Evolutionary conservation across 2,113 vertebrate species (phyloP), one percentile per base, ranked within the genome.

Genomic region (Aspidoscelis tigris): DNA sequence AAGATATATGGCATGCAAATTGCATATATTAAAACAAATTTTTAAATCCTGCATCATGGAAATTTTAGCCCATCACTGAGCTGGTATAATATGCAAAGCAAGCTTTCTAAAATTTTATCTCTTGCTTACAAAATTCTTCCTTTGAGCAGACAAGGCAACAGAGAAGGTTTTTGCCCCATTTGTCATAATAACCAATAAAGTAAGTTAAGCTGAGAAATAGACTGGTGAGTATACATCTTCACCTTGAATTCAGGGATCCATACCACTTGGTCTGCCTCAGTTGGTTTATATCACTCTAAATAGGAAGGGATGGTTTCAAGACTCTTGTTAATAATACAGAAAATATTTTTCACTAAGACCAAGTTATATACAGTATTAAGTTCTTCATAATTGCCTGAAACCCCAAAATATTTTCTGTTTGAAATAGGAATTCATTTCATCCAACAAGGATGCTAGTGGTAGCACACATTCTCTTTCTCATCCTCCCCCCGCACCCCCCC

Each of bases 401-500:
- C 7, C 2, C 70, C 73, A 11, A 84, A 24, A 65, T 65, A 33
- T 66, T 53, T 77, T 71, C 64, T 22, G 66, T 24, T 86, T 72
- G 82, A 89, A 73, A 74, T n/a, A 33, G 18, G 75, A 43, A 44
- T 26, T 33, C 18, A 66, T 41, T 78, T 70, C 24, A 64, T 84
- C 53, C 33, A 73, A 2, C 10, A 58, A 21, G 41, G 18, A 72
- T 72, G 69, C 21, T 72, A 72, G 16, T 10, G 53, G 77, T 26
- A 65, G 65, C 14, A 61, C 14, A 61, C 14, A 4, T 4, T 33
- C 33, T 33, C 33, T 33, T 33, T 33, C 33, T 33, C 33, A 33
- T 1, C 33, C 16, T 16, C 16, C 12, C 58, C 58, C 58, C 18
- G 47, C 47, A 1, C 55, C 55, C 14, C 58, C 12, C 58, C 58